Percentiles rank a stretch among this genome's conserved stretches.
phyloP scores from a whole-genome alignment of 2,888 invertebrate species.

The Diadegma fenestrale region DNA sequence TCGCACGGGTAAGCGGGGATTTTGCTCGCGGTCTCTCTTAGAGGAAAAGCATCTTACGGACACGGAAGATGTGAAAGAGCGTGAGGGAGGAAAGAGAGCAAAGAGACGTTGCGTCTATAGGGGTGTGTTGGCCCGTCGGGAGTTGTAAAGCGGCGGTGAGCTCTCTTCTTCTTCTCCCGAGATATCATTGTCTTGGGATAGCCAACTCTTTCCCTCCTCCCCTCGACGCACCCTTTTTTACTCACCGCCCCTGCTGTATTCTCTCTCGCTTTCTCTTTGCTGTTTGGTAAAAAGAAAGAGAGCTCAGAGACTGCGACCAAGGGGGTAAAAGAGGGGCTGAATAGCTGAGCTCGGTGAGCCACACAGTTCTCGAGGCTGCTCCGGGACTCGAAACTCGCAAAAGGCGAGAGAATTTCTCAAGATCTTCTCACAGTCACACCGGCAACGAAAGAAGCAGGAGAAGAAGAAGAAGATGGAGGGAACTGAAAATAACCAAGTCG shows the following conservation, averaged over 20 bases:
- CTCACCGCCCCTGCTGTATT: constrained; percentile 48
- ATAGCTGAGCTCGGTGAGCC: constrained; percentile 77
- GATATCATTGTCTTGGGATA: constrained; percentile 84
- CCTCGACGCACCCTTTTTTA: constrained; percentile 18
- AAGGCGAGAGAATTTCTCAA: constrained; percentile 68
- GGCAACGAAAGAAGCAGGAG: constrained; percentile 1
- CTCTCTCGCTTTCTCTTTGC: constrained; percentile 55
- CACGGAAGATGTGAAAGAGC: constrained; percentile 28
- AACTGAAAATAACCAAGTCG: constrained; percentile 60
- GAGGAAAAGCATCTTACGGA: constrained; percentile 47
- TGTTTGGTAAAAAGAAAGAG: constrained; percentile 60
- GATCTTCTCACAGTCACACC: constrained; percentile 61
- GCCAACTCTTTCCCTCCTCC: constrained; percentile 53
- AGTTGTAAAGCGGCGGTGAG: constrained; percentile 82
- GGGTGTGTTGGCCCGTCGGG: constrained; percentile 77
- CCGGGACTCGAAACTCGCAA: constrained; percentile 60
- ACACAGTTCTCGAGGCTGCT: constrained; percentile 53
- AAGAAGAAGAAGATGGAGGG: constrained; percentile 34
- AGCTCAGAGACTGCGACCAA: constrained; percentile 49
- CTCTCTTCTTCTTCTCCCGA: constrained; percentile 78
- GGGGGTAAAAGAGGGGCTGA: constrained; percentile 80
- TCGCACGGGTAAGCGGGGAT: constrained; percentile 76
- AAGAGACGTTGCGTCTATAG: constrained; percentile 49
- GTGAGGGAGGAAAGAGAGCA: constrained; percentile 24
- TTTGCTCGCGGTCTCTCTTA: constrained; percentile 46